These are phyloP conservation scores for Drosophila meridionalis DNA, from an alignment of 2,888 invertebrate genomes.

Conservation along the genomic window DNA sequence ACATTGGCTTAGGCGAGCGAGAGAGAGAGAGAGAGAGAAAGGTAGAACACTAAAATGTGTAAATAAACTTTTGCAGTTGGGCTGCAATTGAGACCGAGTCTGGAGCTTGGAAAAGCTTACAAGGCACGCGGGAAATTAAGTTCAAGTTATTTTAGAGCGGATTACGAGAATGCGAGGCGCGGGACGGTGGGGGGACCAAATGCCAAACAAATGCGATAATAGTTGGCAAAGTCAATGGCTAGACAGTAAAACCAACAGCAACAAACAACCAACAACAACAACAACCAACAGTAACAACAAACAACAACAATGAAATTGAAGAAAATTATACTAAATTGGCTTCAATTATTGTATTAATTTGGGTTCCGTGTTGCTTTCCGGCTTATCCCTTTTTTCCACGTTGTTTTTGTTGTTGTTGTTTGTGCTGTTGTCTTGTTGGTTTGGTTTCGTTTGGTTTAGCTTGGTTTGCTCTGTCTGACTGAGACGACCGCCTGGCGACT, in stretches of 20 bases:
- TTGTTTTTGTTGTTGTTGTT: constrained; percentile 26
- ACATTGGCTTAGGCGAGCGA: constrained; percentile 1
- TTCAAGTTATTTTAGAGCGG: constrained; percentile 49
- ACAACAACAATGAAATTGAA: constrained; percentile 75
- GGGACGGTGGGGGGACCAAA: constrained; percentile 54
- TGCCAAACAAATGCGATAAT: constrained; percentile 80
- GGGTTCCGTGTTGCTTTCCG: constrained; percentile 84
- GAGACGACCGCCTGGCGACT: constrained; percentile 49
- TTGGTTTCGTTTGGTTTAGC: constrained; percentile 30
- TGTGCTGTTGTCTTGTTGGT: constrained; percentile 41
- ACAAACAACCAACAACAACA: constrained; percentile 32
- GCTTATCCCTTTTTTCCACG: constrained; percentile 79
- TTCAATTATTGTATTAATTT: constrained; percentile 85
- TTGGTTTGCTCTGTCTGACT: constrained; percentile 28
- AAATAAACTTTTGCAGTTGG: constrained; percentile 42
- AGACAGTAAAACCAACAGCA: constrained; percentile 62
- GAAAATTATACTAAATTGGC: constrained; percentile 85
- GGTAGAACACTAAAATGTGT: constrained; percentile 34
- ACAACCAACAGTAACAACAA: constrained; percentile 32
- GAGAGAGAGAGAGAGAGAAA: background rate
- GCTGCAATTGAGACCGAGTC: constrained; percentile 40
- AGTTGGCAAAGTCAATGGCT: constrained; percentile 77
- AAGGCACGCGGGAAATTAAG: constrained; percentile 53
- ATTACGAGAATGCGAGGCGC: constrained; percentile 34
- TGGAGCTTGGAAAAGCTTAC: constrained; percentile 22